Evolutionary conservation across 1,140 invertebrate species (phyloP), one percentile per base, ranked within the genome.

Genomic region (Samia ricini): DNA sequence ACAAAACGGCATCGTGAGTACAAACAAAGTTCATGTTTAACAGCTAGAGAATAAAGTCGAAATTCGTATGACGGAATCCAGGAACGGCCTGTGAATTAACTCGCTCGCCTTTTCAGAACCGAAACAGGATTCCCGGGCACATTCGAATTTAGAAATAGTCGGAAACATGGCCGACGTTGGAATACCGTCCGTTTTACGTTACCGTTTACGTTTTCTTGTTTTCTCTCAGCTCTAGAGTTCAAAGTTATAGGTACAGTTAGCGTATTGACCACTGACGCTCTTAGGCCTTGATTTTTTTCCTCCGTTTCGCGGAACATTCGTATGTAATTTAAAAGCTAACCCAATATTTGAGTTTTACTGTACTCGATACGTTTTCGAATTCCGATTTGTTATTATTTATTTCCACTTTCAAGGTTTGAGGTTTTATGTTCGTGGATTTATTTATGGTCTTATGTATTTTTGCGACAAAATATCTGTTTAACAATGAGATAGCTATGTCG

Each of bases 1-100:
- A 66, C 63, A 66, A 71, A 62, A 26, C 24, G 24, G 10, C 33
- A 15, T 15, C 10, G n/a, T 10, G 4, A 18, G n/a, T 10, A 15
- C 15, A 29, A 33, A 20, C 55, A 29, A 56, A 56, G 19, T 19
- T 26, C 15, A 56, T 2, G 4, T 29, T 56, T 24, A 29, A 29
- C 1, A 4, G 15, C 55, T 56, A 1, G 6, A n/a, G 18, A 33
- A 8, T 29, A 29, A 56, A 26, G n/a, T 56, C 4, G 18, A 52
- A 22, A 22, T 33, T 29, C 24, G 20, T 12, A 52, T 7, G 2
- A 52, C 7, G 2, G 1, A 50, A 22, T 21, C 15, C 20, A 52
- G 21, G 10, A 15, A 42, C 1, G 33, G 33, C 7, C n/a, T 12
- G 33, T 42, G 33, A 42, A 52, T 52, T 52, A 21, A 52, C 22